phyloP scores from a whole-genome alignment of 1,140 invertebrate genomes.

The Periplaneta americana region DNA sequence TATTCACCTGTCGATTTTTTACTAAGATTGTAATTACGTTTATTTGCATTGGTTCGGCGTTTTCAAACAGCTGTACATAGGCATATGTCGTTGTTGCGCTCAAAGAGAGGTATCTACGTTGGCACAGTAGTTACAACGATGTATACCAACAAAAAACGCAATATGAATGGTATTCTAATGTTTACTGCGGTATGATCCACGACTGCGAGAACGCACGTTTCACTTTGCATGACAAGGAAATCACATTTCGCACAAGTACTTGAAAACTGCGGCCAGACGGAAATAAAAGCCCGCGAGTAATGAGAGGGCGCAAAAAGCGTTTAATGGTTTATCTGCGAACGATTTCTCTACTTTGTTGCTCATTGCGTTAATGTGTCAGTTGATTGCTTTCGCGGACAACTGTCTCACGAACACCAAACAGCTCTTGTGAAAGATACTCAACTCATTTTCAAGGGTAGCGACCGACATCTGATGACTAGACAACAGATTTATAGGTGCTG shows the following conservation, averaged over 20 bases:
- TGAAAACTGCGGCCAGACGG: neutral
- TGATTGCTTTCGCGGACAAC: neutral
- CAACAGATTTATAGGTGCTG: too few species aligned
- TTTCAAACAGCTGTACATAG: too few species aligned
- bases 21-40: too few species aligned
- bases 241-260: neutral
- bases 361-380: neutral
- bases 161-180: neutral
- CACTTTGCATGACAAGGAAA: neutral
- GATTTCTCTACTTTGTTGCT: neutral
- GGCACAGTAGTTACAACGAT: neutral
- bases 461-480: too few species aligned
- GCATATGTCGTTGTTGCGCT: too few species aligned
- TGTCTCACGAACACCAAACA: neutral
- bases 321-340: neutral
- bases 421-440: too few species aligned
- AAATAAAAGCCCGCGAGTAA: neutral
- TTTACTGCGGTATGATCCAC: neutral
- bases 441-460: too few species aligned
- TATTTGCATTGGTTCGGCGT: too few species aligned
- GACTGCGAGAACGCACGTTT: neutral
- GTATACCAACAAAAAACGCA: neutral
- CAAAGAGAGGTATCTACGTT: too few species aligned
- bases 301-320: neutral
- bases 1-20: too few species aligned